Evolutionary conservation across 2,113 vertebrate genomes (phyloP), one percentile per base, ranked within the genome.

Genomic region (Rhinoderma darwinii): DNA sequence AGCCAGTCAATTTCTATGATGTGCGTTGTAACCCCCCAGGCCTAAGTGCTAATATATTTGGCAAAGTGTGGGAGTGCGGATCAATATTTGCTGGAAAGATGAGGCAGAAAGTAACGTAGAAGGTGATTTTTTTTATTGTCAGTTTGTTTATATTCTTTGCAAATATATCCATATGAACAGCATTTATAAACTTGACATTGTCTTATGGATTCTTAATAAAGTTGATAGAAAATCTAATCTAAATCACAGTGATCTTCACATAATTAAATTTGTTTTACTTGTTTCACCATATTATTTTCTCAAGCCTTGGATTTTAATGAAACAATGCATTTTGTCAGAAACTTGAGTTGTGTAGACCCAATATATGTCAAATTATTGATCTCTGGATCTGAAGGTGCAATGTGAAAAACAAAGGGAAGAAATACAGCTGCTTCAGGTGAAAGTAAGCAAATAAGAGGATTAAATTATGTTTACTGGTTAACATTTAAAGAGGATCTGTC

Each of bases 81-180:
- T 84, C 83, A 63, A 84, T 84, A 76, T 51, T 32, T 44, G 73
- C 83, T 61, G 73, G 54, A 76, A 76, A 84, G 73, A 84, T 76
- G 73, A 84, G 54, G 54, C 72, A 32, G 11, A 63, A 63, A 47
- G 72, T 63, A 77, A 84, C 63, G 83, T 14, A 47, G 14, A 35
- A 76, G 61, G 73, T 44, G 39, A 15, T 61, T 84, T 59, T 56
- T 70, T 61, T 84, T 44, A 61, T 75, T 76, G 73, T 61, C 73
- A 84, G 54, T 44, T 56, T 22, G 27, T 41, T 59, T 61, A 30
- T 25, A 47, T 30, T 44, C 54, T 20, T 77, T 35, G 72, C 56
- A 84, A 54, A 72, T 30, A n/a, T 76, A 63, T n/a, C 44, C 35
- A 61, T 76, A 76, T 44, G 83, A 76, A 39, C n/a, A 22, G 27